Evolutionary conservation across 2,113 vertebrate genomes (phyloP).

Genomic region (Nettapus auritus): DNA sequence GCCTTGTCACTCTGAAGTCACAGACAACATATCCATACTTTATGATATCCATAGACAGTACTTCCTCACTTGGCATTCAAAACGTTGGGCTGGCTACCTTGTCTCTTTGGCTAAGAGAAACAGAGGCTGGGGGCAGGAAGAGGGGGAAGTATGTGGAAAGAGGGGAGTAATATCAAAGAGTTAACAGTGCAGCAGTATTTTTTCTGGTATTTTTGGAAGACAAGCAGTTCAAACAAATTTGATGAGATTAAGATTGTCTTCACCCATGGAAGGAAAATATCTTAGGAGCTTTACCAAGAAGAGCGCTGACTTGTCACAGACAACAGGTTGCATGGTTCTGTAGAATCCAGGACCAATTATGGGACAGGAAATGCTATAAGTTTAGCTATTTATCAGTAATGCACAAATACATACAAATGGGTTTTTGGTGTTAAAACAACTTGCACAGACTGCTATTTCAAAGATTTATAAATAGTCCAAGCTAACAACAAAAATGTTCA

Average conservation of each 20-base stretch:
- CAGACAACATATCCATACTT: neutral
- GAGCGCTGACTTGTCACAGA: neutral
- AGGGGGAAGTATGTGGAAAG: neutral
- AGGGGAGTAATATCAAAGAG: neutral
- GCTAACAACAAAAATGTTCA: neutral
- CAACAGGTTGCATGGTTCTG: neutral
- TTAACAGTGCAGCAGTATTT: neutral
- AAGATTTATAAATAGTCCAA: neutral
- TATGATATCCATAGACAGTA: neutral
- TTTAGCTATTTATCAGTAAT: neutral
- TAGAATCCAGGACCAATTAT: neutral
- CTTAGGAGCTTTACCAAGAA: neutral
- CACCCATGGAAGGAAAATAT: neutral
- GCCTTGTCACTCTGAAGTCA: neutral
- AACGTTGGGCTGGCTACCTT: neutral
- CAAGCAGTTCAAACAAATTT: neutral
- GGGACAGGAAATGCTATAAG: neutral
- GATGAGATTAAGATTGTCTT: neutral
- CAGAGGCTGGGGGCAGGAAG: accelerated
- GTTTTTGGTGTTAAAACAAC: neutral
- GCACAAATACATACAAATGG: neutral
- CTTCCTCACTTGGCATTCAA: neutral
- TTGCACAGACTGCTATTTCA: neutral
- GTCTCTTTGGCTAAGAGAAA: neutral
- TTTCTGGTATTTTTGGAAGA: neutral